Evolutionary conservation across 1,140 invertebrate genomes (phyloP).

Genomic region (Periplaneta americana): DNA sequence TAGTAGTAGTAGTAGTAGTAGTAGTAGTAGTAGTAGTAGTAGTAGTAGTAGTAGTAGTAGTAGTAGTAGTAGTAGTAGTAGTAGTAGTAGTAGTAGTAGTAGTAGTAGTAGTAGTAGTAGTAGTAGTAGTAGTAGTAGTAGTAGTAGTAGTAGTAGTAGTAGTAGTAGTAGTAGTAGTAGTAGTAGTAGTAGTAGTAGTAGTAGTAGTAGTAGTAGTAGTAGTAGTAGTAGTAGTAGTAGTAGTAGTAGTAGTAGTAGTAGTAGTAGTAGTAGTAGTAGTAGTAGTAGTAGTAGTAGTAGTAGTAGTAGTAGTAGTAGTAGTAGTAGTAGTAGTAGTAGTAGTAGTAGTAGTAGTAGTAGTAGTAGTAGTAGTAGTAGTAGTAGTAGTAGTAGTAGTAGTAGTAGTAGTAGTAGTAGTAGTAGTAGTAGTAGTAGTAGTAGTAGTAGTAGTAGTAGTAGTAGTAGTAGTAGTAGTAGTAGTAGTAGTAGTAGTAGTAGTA

Average conservation of each 20-base stretch:
- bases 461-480: neutral
- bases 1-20: neutral
- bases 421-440: neutral
- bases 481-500: neutral
- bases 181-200: neutral
- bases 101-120: neutral
- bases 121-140: neutral
- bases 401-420: neutral
- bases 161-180: neutral
- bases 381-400: neutral
- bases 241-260: neutral
- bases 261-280: neutral
- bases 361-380: neutral
- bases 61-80: neutral
- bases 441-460: neutral
- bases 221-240: neutral
- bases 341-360: neutral
- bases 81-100: neutral
- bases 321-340: neutral
- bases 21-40: neutral
- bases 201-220: neutral
- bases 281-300: neutral
- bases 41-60: neutral
- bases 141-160: neutral
- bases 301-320: neutral